Percentiles rank a stretch among this genome's conserved stretches.
Evolutionary conservation across 2,888 invertebrate genomes (phyloP).

Genomic region (Nemurella pictetii): DNA sequence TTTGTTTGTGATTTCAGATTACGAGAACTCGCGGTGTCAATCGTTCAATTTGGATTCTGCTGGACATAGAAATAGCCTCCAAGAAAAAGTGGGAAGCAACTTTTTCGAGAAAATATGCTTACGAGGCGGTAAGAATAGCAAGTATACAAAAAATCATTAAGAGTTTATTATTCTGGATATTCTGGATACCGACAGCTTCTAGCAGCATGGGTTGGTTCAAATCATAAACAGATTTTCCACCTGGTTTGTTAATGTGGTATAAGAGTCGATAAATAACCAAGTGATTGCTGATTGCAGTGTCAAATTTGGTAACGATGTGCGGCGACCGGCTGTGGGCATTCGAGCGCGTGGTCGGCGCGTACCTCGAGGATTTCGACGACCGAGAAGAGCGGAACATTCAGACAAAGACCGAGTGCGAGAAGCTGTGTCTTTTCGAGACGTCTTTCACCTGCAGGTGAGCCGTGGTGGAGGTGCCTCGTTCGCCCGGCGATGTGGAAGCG

Average conservation of each 20-base stretch:
- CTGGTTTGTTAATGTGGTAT: no score
- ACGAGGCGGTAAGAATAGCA: constrained; percentile 49
- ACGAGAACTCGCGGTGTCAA: constrained; percentile 51
- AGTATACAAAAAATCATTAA: neutral
- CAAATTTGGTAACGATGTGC: constrained; percentile 51
- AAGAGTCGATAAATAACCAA: no score
- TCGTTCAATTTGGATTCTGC: constrained; percentile 50
- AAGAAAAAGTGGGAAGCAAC: constrained; percentile 50
- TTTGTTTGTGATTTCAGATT: constrained; percentile 47
- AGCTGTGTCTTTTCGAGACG: constrained; percentile 55
- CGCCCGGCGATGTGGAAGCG: no score
- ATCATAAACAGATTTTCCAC: no score
- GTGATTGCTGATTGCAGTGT: constrained; percentile 47
- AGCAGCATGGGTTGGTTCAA: no score
- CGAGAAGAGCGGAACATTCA: constrained; percentile 50
- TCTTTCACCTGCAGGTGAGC: constrained; percentile 54
- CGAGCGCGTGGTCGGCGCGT: constrained; percentile 55
- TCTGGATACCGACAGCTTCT: no score
- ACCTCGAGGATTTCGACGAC: constrained; percentile 53
- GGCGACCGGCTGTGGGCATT: constrained; percentile 56
- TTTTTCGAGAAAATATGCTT: constrained; percentile 53
- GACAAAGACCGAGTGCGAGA: constrained; percentile 53
- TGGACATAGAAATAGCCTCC: constrained; percentile 48
- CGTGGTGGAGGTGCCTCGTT: neutral
- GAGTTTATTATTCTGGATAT: no score